Base-by-base conservation (phyloP, 2,888 invertebrate genomes). In the Fissipunctia ypsillon region DNA sequence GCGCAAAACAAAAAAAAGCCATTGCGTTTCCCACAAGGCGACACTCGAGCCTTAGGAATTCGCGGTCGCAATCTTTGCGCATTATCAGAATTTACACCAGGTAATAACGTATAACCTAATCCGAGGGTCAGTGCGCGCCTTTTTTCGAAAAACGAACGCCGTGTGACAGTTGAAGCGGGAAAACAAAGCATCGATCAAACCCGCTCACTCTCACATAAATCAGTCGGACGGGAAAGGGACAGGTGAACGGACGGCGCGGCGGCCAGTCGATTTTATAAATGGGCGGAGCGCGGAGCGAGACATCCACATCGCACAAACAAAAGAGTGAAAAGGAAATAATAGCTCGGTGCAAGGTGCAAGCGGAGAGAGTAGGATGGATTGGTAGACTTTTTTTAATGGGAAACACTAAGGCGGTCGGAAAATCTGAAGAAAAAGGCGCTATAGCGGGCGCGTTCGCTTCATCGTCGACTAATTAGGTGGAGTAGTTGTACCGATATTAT, bases 121-220 rank as follows among this genome's bases (percentile, higher is more conserved):
- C 88, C 88, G 74, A 67, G 81, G 88, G 86, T 87, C 88, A 88
- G 79, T 91, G 91, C 90, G 91, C 90, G 90, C 85, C 83, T 92
- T 93, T 92, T 93, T 93, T 93, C 85, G 85, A 92, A 92, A 92
- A 93, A 91, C 84, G 89, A 92, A 89, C 87, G 79, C 86, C 85
- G 81, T 88, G 88, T 88, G 90, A 92, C 93, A 93, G 90, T 93
- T 92, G 93, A 94, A 94, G 94, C 90, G 91, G 93, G 93, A 93
- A 95, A 94, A 95, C 95, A 93, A 95, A 94, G 93, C 96, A 93
- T 96, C 95, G 94, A 95, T 96, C 96, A 96, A 95, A 93, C 94
- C 93, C 94, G 94, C 92, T 96, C 96, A 92, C 96, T 95, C 96
- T 92, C 96, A 95, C 96, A 96, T 96, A 95, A 96, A 96, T 96